phyloP scores from a whole-genome alignment of 2,888 invertebrate species.

The Minunthozetes semirufus region DNA sequence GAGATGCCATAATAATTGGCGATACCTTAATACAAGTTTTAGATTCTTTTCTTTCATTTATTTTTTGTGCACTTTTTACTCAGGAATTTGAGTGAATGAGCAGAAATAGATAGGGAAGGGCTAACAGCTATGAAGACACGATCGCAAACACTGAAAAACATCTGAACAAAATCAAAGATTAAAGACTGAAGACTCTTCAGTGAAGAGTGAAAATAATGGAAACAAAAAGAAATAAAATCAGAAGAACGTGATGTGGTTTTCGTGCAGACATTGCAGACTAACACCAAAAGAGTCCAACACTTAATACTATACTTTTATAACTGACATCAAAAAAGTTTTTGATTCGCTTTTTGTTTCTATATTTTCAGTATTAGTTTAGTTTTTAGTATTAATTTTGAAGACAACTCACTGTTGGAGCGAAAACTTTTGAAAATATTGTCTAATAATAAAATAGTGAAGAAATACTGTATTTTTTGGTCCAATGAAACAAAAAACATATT shows the following conservation, averaged over 20 bases:
- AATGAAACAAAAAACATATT: not conserved
- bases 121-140: not conserved
- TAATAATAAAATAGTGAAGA: not conserved
- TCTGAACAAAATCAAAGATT: not conserved
- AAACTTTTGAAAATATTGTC: not conserved
- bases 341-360: not conserved
- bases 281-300: not conserved
- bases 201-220: not conserved
- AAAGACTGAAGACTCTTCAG: not conserved
- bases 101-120: not conserved
- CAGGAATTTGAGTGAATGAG: not conserved
- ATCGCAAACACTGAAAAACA: not conserved
- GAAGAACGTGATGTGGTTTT: constrained; percentile 28
- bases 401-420: not conserved
- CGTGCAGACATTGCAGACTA: constrained; percentile 20
- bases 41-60: too few species aligned
- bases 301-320: too few species aligned
- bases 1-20: constrained; percentile 19
- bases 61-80: too few species aligned
- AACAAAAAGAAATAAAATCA: not conserved
- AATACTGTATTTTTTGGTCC: not conserved
- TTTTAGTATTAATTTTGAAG: not conserved
- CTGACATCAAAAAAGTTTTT: not conserved
- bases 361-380: not conserved
- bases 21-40: not conserved